These are phyloP conservation scores for Atherix ibis DNA, from an alignment of 2,888 invertebrate genomes.

Conservation along the genomic window DNA sequence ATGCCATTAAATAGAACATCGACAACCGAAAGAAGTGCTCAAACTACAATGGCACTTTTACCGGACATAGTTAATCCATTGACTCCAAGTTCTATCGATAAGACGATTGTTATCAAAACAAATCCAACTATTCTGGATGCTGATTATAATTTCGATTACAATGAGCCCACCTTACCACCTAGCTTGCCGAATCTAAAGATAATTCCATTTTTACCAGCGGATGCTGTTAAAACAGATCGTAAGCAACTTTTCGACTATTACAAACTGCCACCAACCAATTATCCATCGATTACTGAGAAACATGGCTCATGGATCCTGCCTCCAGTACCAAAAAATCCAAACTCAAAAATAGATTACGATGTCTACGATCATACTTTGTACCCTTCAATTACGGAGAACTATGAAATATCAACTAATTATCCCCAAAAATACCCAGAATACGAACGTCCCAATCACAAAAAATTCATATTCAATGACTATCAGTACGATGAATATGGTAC, in stretches of 20 bases:
- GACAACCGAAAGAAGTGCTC: background rate
- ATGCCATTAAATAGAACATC: background rate
- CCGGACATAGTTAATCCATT: too few species aligned
- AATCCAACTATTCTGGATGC: slow-evolving; percentile 34
- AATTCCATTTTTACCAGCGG: slow-evolving; percentile 74
- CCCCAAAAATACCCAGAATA: slow-evolving; percentile 3
- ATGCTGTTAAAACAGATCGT: slow-evolving; percentile 42
- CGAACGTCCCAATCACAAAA: slow-evolving; percentile 5
- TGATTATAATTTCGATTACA: slow-evolving; percentile 53
- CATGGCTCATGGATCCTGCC: slow-evolving; percentile 11
- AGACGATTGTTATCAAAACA: slow-evolving; percentile 26
- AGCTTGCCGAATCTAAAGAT: slow-evolving; percentile 72
- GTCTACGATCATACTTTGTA: slow-evolving; percentile 20
- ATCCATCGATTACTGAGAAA: slow-evolving; percentile 13
- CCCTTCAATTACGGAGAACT: slow-evolving; percentile 19
- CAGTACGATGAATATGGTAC: slow-evolving; percentile 6
- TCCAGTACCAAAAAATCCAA: slow-evolving; percentile 14
- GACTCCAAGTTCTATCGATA: too few species aligned
- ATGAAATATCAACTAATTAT: slow-evolving; percentile 9
- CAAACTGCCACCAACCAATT: slow-evolving; percentile 12
- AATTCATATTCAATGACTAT: slow-evolving; percentile 8
- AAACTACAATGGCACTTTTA: background rate
- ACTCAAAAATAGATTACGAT: slow-evolving; percentile 21
- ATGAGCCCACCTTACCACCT: slow-evolving; percentile 59
- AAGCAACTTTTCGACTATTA: slow-evolving; percentile 8